Conservation (phyloP, 2,113 vertebrate species). For the Dinomys branickii region DNA sequence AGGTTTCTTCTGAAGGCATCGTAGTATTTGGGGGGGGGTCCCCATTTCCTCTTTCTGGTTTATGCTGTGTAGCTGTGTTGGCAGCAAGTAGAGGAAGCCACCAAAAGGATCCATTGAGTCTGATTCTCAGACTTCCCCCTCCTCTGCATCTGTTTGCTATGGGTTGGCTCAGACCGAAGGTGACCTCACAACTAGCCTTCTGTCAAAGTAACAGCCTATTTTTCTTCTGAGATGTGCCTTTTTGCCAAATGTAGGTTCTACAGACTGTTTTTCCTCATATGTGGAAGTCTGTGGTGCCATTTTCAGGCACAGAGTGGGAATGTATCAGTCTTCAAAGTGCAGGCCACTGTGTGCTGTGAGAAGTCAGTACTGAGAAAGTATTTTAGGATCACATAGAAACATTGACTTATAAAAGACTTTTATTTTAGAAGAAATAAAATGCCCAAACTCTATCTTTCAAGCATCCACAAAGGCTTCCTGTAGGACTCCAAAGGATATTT, state of each 20-base stretch:
- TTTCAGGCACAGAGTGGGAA: not conserved
- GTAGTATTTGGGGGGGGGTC: constrained; percentile 9
- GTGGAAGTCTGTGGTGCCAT: constrained; percentile 19
- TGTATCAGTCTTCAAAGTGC: constrained; percentile 18
- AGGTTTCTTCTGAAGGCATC: constrained; percentile 7
- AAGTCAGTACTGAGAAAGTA: not conserved
- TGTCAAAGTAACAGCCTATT: constrained; percentile 36
- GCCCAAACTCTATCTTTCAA: not conserved
- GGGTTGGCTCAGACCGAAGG: constrained; percentile 40
- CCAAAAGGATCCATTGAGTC: too few species aligned
- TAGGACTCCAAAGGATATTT: not conserved
- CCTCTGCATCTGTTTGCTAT: constrained; percentile 58
- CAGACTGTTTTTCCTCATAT: constrained; percentile 55
- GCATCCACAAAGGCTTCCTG: not conserved
- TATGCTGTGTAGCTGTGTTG: constrained; percentile 65
- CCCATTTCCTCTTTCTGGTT: constrained; percentile 71
- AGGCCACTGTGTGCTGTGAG: constrained; percentile 44
- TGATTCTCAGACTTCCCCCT: constrained; percentile 37
- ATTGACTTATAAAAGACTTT: not conserved
- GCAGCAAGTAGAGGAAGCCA: constrained; percentile 66
- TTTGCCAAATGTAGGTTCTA: constrained; percentile 50
- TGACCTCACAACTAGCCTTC: constrained; percentile 35
- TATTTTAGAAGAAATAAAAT: not conserved
- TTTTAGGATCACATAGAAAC: not conserved
- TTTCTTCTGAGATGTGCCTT: constrained; percentile 56